Percentiles rank a stretch among this genome's conserved stretches.
These are phyloP conservation scores for Pholis gunnellus DNA, from an alignment of 2,113 vertebrate species.

Conservation along the genomic window DNA sequence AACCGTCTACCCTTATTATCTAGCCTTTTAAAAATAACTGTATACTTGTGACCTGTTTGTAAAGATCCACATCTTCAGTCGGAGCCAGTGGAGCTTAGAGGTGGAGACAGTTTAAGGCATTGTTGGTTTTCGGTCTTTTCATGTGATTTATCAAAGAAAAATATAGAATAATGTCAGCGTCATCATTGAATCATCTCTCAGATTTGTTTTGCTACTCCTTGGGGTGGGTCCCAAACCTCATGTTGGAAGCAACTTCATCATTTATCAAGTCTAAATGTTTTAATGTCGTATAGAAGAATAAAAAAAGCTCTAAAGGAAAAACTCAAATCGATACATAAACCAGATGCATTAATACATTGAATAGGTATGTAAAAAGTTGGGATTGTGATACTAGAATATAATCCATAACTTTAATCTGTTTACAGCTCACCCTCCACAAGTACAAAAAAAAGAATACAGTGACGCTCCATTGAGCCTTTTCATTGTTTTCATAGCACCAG, in stretches of 20 bases:
- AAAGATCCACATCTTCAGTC: too few species aligned
- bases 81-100: too few species aligned
- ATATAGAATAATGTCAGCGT: neutral
- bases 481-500: slow-evolving; percentile 57
- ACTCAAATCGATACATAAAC: neutral
- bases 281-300: neutral
- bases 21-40: neutral
- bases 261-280: neutral
- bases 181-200: neutral
- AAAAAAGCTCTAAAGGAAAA: neutral
- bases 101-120: neutral
- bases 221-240: too few species aligned
- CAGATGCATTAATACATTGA: neutral
- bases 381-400: neutral
- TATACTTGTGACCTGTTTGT: neutral
- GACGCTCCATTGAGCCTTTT: neutral
- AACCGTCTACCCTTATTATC: neutral
- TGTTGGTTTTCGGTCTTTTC: neutral
- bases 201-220: neutral
- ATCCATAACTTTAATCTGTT: neutral
- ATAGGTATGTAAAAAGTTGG: neutral
- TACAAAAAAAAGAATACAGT: neutral
- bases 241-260: neutral
- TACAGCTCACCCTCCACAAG: neutral
- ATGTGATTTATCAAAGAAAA: neutral